Conservation (phyloP, 2,113 vertebrate species). For the Lagopus leucura region DNA sequence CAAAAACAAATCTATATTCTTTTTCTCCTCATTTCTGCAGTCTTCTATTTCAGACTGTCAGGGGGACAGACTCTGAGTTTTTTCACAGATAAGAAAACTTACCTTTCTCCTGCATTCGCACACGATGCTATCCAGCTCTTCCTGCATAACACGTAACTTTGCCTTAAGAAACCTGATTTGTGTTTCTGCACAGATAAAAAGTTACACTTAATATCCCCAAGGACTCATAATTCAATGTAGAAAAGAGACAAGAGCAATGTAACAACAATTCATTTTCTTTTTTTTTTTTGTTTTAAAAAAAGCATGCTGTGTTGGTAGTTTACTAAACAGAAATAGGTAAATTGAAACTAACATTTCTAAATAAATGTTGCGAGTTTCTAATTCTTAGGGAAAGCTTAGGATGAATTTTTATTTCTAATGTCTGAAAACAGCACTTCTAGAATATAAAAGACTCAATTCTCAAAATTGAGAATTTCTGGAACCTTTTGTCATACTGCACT, state of each 20-base stretch:
- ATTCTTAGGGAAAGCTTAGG: background rate
- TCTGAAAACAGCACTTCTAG: background rate
- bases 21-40: background rate
- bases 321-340: background rate
- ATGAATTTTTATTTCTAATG: background rate
- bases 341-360: background rate
- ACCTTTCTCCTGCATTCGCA: slow-evolving; percentile 90
- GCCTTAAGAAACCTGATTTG: slow-evolving; percentile 91
- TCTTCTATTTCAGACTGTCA: background rate
- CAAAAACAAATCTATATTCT: background rate
- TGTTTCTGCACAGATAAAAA: slow-evolving; percentile 80
- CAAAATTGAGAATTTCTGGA: background rate
- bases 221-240: background rate
- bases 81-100: slow-evolving; percentile 8
- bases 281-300: background rate
- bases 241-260: background rate
- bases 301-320: background rate
- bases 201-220: slow-evolving; percentile 3
- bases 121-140: slow-evolving; percentile 86
- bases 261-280: background rate
- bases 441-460: background rate
- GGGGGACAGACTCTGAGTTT: background rate
- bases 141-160: slow-evolving; percentile 88
- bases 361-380: background rate
- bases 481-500: background rate